These are phyloP conservation scores for Champsocephalus esox DNA, from an alignment of 2,797 vertebrate species.

Conservation along the genomic window DNA sequence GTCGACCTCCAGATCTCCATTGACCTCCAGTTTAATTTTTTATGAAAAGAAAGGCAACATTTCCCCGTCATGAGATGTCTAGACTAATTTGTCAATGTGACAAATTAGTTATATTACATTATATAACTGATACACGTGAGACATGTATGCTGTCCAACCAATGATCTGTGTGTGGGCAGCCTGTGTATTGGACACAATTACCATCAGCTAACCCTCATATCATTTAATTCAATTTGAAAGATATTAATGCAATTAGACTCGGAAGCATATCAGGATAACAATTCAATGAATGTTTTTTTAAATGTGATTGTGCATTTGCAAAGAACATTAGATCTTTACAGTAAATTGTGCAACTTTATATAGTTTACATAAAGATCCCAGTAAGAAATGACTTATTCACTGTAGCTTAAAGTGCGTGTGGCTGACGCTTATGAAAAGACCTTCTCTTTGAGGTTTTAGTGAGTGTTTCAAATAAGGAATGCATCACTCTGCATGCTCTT, in stretches of 20 bases:
- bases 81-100: neutral
- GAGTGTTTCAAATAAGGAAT: conserved; percentile 22
- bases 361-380: neutral
- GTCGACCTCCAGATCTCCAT: neutral
- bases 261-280: conserved; percentile 22
- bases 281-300: conserved; percentile 25
- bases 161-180: neutral
- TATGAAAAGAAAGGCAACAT: neutral
- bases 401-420: neutral
- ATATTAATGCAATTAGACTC: conserved; percentile 15
- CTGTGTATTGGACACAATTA: conserved; percentile 4
- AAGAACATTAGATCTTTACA: conserved; percentile 1
- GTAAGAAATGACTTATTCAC: conserved; percentile 4
- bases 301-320: neutral
- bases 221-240: conserved; percentile 32
- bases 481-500: neutral
- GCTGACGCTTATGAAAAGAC: conserved; percentile 20
- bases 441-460: conserved; percentile 4
- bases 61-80: neutral
- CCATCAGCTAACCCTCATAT: conserved; percentile 9
- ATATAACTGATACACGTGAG: too few relatives aligned
- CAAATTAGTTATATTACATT: too few relatives aligned
- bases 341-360: neutral
- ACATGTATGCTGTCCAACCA: too few relatives aligned
- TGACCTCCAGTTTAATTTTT: neutral